Conservation (phyloP, 1,140 invertebrate species). For the Euwallacea fornicatus region DNA sequence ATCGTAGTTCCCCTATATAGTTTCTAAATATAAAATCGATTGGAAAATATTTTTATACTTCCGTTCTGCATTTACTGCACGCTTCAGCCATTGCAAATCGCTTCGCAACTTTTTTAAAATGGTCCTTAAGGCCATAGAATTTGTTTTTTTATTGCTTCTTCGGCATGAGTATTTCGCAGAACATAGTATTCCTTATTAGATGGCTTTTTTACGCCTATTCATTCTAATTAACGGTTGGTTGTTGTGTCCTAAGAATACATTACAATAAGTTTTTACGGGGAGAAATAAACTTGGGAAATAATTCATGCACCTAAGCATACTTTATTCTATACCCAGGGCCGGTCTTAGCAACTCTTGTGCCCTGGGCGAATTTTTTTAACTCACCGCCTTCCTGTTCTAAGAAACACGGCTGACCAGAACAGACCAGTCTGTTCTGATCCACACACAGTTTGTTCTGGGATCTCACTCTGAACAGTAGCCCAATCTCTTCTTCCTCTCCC, state of each 20-base stretch:
- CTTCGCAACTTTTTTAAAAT: background rate
- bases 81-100: background rate
- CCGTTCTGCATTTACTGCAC: conserved; percentile 5
- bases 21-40: conserved; percentile 21
- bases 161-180: background rate
- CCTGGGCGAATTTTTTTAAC: no score
- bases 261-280: no score
- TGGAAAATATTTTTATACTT: conserved; percentile 24
- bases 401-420: no score
- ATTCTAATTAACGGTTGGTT: background rate
- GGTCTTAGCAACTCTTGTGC: no score
- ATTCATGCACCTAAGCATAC: no score
- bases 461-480: no score
- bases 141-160: background rate
- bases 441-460: no score
- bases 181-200: background rate
- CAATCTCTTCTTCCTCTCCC: no score
- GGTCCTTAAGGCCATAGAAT: background rate
- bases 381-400: no score
- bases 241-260: background rate
- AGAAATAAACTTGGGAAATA: no score
- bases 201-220: background rate
- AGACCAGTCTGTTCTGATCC: no score
- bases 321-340: no score
- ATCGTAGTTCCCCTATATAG: background rate